These are phyloP conservation scores for Apantesis nais DNA, from an alignment of 2,888 invertebrate genomes.

Conservation along the genomic window DNA sequence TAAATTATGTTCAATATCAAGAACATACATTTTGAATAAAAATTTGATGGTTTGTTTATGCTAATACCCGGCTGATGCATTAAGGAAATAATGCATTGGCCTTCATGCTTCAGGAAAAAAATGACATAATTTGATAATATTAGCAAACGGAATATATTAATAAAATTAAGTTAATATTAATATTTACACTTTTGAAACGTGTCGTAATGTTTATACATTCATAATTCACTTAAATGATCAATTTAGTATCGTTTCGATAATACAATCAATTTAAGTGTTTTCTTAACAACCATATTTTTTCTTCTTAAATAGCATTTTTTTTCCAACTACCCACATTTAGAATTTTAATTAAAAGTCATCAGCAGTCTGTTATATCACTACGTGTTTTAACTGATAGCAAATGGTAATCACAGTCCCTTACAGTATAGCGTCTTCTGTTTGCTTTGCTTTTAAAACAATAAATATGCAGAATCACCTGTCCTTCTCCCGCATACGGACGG, in stretches of 20 bases:
- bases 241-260: background rate
- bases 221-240: background rate
- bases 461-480: background rate
- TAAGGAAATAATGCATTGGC: slow-evolving; percentile 28
- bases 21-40: slow-evolving; percentile 21
- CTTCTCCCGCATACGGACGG: background rate
- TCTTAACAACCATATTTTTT: background rate
- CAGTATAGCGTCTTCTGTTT: too few relatives aligned
- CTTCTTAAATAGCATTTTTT: background rate
- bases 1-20: slow-evolving; percentile 28
- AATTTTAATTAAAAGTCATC: background rate
- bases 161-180: background rate
- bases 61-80: slow-evolving; percentile 15
- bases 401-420: background rate
- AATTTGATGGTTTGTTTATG: slow-evolving; percentile 17
- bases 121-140: slow-evolving; percentile 4
- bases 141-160: slow-evolving; percentile 6
- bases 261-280: too few relatives aligned
- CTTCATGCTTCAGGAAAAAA: slow-evolving; percentile 14
- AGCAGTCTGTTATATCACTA: background rate
- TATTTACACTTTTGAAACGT: background rate
- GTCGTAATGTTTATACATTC: background rate
- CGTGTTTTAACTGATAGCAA: background rate
- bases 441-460: background rate
- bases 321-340: background rate